Conservation (phyloP, 1,140 invertebrate genomes). For the Brachionus manjavacas region DNA sequence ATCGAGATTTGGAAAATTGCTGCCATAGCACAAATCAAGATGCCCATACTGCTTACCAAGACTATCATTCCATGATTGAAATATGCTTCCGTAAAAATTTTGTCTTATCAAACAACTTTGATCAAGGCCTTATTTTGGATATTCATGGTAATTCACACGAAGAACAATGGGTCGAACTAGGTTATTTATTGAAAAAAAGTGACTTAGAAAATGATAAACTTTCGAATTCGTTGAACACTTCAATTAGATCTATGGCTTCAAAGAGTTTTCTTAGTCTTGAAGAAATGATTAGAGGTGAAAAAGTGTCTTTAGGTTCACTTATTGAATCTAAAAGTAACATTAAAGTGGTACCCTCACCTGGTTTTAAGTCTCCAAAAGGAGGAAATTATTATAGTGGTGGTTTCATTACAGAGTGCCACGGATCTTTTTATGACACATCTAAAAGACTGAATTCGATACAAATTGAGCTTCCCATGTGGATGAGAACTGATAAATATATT, state of each 20-base stretch:
- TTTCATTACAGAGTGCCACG: constrained; percentile 43
- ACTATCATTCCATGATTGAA: constrained; percentile 41
- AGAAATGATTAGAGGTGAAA: constrained; percentile 18
- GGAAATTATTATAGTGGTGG: constrained; percentile 44
- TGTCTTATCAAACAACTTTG: neutral
- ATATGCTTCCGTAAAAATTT: neutral
- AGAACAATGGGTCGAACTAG: constrained; percentile 43
- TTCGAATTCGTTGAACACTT: neutral
- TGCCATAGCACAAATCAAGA: neutral
- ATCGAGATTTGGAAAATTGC: constrained; percentile 22
- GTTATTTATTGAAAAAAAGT: constrained; percentile 26
- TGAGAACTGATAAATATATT: constrained; percentile 30
- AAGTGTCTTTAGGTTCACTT: constrained; percentile 11
- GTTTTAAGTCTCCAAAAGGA: constrained; percentile 21
- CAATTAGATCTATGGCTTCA: neutral
- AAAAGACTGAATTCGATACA: constrained; percentile 44
- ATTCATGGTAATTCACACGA: constrained; percentile 44
- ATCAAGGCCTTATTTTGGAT: constrained; percentile 43
- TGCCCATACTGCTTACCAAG: neutral
- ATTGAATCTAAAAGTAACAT: neutral
- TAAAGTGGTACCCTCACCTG: constrained; percentile 43
- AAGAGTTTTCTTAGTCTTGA: neutral
- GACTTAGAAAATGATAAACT: constrained; percentile 20
- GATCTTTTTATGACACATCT: constrained; percentile 34
- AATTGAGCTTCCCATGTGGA: constrained; percentile 42